phyloP scores from a whole-genome alignment of 23 tunicate genomes.

The Oikopleura dioica region DNA sequence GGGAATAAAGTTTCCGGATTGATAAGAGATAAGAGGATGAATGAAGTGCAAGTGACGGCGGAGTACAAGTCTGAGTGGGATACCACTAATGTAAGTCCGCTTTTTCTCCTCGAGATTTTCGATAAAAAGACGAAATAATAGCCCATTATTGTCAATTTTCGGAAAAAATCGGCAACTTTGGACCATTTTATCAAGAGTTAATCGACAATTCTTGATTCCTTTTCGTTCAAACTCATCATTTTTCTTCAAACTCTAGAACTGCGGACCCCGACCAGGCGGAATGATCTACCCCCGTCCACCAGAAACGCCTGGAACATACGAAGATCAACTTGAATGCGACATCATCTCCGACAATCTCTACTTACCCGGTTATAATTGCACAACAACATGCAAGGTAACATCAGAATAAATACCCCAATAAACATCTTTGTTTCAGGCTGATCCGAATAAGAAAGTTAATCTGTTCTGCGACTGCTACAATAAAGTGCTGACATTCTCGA shows the following conservation, averaged over 20 bases:
- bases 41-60: background rate
- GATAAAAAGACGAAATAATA: background rate
- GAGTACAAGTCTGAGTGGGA: background rate
- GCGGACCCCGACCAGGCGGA: constrained; percentile 12
- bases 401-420: too few species aligned
- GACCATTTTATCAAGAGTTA: background rate
- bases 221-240: background rate
- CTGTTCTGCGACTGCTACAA: constrained; percentile 8
- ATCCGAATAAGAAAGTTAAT: background rate
- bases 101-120: background rate
- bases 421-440: too few species aligned
- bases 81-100: background rate
- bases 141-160: background rate
- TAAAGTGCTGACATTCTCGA: background rate
- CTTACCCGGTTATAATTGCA: constrained; percentile 4
- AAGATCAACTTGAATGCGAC: background rate
- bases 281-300: background rate
- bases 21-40: too few species aligned
- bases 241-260: background rate
- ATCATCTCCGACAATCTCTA: background rate
- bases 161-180: background rate
- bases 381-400: background rate
- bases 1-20: too few species aligned
- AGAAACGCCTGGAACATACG: background rate
- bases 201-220: background rate